Conservation (phyloP, 2,888 invertebrate genomes). For the Metacarcinus magister region DNA sequence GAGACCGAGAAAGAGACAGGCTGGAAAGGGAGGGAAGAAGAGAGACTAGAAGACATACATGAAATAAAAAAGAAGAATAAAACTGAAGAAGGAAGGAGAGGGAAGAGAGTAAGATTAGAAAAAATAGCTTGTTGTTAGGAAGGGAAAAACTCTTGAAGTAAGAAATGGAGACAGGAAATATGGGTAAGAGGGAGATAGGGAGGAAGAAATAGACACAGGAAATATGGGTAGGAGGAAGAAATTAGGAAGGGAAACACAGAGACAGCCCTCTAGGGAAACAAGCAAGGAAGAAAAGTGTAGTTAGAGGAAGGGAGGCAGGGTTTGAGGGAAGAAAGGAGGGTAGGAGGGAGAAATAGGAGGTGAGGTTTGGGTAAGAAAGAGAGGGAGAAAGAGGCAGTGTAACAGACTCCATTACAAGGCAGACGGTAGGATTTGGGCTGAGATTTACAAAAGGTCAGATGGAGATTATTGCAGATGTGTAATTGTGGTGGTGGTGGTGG, state of each 20-base stretch:
- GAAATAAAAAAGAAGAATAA: background rate
- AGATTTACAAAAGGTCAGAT: background rate
- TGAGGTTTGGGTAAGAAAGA: background rate
- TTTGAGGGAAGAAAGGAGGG: background rate
- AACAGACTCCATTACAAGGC: constrained; percentile 37
- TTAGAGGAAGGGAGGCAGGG: background rate
- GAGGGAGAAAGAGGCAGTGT: background rate
- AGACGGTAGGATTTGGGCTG: background rate
- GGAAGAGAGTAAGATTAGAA: background rate
- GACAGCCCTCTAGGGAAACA: background rate
- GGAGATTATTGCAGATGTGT: constrained; percentile 11
- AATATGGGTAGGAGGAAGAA: background rate
- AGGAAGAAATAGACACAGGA: background rate
- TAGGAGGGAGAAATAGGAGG: background rate
- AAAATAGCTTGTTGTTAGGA: background rate
- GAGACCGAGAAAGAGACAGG: background rate
- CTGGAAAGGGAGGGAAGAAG: background rate
- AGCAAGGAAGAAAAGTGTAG: background rate
- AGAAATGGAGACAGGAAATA: background rate
- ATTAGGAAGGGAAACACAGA: background rate
- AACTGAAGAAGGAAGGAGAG: background rate
- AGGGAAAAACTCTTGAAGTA: background rate
- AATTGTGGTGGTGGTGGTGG: constrained; percentile 4
- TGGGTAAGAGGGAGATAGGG: background rate
- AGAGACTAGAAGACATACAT: background rate